These are phyloP conservation scores for Drosophila helvetica DNA, from an alignment of 2,888 invertebrate species.

Conservation along the genomic window DNA sequence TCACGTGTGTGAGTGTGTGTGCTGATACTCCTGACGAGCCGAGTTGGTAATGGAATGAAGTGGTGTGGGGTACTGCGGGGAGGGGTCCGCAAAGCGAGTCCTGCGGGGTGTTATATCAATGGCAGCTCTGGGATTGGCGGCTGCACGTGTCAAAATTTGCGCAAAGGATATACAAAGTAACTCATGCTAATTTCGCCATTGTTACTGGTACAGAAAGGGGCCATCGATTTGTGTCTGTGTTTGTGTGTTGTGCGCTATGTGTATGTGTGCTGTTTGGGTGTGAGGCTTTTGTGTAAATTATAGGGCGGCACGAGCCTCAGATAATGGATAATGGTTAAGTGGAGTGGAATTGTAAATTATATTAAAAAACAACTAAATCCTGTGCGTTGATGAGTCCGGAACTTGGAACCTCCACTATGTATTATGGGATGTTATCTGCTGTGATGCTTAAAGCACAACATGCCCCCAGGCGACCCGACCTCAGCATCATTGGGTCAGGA, in stretches of 20 bases:
- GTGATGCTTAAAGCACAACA: background rate
- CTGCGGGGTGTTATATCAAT: conserved; percentile 65
- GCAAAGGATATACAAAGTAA: conserved; percentile 72
- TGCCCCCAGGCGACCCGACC: conserved; percentile 10
- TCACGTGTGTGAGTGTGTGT: conserved; percentile 25
- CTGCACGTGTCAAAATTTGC: conserved; percentile 71
- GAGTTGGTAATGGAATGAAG: conserved; percentile 47
- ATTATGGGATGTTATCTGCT: conserved; percentile 31
- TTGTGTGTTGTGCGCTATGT: background rate
- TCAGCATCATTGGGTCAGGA: conserved; percentile 22
- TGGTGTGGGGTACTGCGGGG: conserved; percentile 28
- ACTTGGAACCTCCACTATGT: conserved; percentile 10
- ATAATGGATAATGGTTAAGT: conserved; percentile 44
- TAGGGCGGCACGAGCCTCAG: conserved; percentile 26
- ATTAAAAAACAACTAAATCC: conserved; percentile 29
- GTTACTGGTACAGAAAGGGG: conserved; percentile 34
- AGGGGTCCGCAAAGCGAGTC: conserved; percentile 41
- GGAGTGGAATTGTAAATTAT: conserved; percentile 47
- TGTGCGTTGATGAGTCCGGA: conserved; percentile 1
- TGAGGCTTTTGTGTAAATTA: conserved; percentile 37
- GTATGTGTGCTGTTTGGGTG: conserved; percentile 2
- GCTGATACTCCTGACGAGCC: conserved; percentile 51
- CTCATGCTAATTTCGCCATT: conserved; percentile 72
- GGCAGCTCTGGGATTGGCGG: conserved; percentile 53
- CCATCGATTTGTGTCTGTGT: conserved; percentile 33